These are phyloP conservation scores for Lates calcarifer DNA, from an alignment of 2,113 vertebrate species.

Conservation along the genomic window DNA sequence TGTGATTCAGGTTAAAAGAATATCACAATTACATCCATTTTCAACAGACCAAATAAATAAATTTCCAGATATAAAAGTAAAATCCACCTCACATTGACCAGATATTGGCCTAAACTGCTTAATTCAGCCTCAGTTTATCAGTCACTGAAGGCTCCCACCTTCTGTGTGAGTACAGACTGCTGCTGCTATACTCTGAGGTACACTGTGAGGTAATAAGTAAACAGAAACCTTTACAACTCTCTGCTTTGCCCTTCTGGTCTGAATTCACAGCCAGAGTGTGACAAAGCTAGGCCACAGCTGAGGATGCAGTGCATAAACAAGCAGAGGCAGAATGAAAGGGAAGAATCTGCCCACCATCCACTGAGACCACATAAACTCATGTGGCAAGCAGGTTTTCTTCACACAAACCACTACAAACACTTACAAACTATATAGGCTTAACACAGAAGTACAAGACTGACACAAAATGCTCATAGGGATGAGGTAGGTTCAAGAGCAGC, in stretches of 20 bases:
- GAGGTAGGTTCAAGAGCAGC: not conserved
- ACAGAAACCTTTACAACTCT: constrained; percentile 29
- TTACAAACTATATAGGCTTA: not conserved
- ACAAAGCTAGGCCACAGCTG: constrained; percentile 11
- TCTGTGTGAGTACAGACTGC: not conserved
- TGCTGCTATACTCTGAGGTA: not conserved
- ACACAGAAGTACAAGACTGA: not conserved
- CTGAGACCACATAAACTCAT: not conserved
- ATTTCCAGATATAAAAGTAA: constrained; percentile 13
- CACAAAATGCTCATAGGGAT: not conserved
- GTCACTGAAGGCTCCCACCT: constrained; percentile 13
- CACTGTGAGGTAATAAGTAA: constrained; percentile 8
- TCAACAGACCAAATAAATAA: not conserved
- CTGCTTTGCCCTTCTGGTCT: constrained; percentile 12
- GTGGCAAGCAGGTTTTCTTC: not conserved
- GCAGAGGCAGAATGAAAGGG: not conserved
- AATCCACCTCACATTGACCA: not conserved
- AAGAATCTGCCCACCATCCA: not conserved
- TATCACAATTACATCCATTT: not conserved
- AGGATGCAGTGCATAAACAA: constrained; percentile 11
- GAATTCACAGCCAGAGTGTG: constrained; percentile 19
- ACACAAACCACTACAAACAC: not conserved
- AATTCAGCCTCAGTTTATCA: not conserved
- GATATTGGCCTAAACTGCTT: not conserved
- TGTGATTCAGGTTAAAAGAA: not conserved